Conservation (phyloP, 2,888 invertebrate genomes). For the Cryptocephalus primarius region DNA sequence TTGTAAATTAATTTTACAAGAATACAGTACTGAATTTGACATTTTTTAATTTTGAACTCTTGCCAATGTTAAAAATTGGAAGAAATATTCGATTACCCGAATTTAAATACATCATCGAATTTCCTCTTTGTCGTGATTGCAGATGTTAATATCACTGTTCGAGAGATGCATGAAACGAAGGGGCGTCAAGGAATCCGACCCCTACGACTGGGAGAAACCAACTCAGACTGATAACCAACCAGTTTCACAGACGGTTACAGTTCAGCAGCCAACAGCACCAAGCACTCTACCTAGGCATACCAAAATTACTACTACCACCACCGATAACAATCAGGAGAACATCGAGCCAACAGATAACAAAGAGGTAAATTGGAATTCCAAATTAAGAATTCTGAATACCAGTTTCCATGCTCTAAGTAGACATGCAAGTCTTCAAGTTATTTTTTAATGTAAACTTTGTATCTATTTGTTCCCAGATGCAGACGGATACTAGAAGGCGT, state of each 20-base stretch:
- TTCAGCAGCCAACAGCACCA: constrained; percentile 23
- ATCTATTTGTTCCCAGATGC: constrained; percentile 38
- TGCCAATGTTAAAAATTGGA: too few species aligned
- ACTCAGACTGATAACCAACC: constrained; percentile 27
- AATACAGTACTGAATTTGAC: too few species aligned
- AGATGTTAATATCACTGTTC: constrained; percentile 76
- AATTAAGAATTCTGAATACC: too few species aligned
- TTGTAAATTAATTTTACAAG: too few species aligned
- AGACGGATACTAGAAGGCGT: constrained; percentile 40
- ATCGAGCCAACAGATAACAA: constrained; percentile 55
- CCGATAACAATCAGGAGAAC: constrained; percentile 56
- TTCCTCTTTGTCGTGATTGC: constrained; percentile 8
- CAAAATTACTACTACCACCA: constrained; percentile 39
- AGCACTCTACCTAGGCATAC: constrained; percentile 31
- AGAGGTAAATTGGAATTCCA: constrained; percentile 32
- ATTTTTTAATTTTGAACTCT: too few species aligned
- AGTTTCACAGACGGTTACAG: constrained; percentile 21
- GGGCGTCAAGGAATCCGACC: constrained; percentile 81
- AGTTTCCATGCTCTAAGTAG: too few species aligned
- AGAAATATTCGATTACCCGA: too few species aligned
- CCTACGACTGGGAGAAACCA: constrained; percentile 90
- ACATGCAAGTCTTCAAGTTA: too few species aligned
- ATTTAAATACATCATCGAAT: too few species aligned
- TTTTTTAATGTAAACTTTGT: background rate
- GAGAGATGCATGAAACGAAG: constrained; percentile 90